phyloP scores from a whole-genome alignment of 2,888 invertebrate species.

The Drosophila rubida region DNA sequence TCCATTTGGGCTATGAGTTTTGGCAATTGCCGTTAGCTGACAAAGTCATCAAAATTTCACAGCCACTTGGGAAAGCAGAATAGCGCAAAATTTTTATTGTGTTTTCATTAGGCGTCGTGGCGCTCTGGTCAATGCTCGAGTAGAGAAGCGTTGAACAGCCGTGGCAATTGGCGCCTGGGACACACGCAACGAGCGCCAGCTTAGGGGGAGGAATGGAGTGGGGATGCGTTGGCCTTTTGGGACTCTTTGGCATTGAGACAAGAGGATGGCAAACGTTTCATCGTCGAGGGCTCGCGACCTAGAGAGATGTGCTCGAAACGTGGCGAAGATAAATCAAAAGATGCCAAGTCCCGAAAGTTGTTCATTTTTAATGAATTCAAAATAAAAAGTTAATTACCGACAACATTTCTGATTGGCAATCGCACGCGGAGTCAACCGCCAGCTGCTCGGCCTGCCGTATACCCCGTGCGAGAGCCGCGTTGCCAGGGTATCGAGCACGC shows the following conservation, averaged over 20 bases:
- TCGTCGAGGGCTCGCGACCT: slow-evolving; percentile 8
- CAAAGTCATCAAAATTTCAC: slow-evolving; percentile 77
- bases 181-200: slow-evolving; percentile 32
- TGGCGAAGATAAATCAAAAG: neutral
- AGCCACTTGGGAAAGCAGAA: slow-evolving; percentile 79
- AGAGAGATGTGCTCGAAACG: slow-evolving; percentile 5
- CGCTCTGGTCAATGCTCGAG: slow-evolving; percentile 40
- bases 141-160: slow-evolving; percentile 27
- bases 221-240: slow-evolving; percentile 22
- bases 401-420: neutral
- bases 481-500: slow-evolving; percentile 51
- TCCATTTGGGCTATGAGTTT: slow-evolving; percentile 57
- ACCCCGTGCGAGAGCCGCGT: neutral
- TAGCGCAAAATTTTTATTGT: slow-evolving; percentile 79
- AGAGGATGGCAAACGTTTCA: slow-evolving; percentile 7
- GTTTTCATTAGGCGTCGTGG: slow-evolving; percentile 70
- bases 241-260: slow-evolving; percentile 38
- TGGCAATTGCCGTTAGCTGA: slow-evolving; percentile 68
- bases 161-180: slow-evolving; percentile 50
- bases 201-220: neutral
- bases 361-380: slow-evolving; percentile 1
- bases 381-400: slow-evolving; percentile 2
- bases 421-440: too few relatives aligned
- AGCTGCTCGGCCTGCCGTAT: neutral
- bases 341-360: neutral